Conservation (phyloP, 2,113 vertebrate genomes). For the Psittacula cyanocephala region DNA sequence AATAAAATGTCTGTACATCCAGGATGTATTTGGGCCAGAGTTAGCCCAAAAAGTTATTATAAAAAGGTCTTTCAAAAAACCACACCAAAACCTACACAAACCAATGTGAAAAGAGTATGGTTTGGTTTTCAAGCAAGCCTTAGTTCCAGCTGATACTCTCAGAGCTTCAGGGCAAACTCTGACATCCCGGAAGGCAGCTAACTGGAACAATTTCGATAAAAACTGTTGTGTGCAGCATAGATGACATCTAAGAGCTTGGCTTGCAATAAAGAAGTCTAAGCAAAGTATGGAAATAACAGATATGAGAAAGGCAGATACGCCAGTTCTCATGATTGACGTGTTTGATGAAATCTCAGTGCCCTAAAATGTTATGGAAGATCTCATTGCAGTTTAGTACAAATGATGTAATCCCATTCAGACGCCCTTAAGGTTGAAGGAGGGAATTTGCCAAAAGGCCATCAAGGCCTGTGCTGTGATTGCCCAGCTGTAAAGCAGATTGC, state of each 20-base stretch:
- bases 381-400: background rate
- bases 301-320: background rate
- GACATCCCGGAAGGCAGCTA: background rate
- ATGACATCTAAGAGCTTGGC: background rate
- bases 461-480: background rate
- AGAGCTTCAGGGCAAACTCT: background rate
- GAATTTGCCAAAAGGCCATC: background rate
- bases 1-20: background rate
- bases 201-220: background rate
- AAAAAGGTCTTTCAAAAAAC: background rate
- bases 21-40: background rate
- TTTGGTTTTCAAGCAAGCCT: background rate
- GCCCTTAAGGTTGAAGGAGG: background rate
- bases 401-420: background rate
- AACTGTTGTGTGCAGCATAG: background rate
- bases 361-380: background rate
- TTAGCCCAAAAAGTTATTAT: background rate
- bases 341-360: background rate
- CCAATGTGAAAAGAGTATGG: background rate
- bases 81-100: background rate
- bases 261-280: background rate
- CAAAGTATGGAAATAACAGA: background rate
- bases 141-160: background rate
- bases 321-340: background rate
- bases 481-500: background rate